Conservation (phyloP, 2,888 invertebrate species). For the Aspidiotus rigidus region DNA sequence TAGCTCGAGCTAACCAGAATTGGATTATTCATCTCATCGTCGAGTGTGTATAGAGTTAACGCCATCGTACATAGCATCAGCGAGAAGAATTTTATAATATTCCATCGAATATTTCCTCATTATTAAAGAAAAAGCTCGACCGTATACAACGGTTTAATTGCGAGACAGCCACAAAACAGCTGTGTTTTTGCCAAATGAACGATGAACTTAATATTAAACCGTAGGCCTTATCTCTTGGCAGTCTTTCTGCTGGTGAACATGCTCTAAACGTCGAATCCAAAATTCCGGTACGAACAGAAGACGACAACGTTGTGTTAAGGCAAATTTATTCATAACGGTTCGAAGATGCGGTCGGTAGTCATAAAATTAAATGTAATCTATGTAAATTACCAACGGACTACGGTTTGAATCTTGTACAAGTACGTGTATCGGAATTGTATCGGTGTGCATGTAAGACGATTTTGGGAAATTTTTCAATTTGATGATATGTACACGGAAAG, state of each 20-base stretch:
- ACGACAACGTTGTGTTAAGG: conserved; percentile 7
- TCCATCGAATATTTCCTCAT: conserved; percentile 8
- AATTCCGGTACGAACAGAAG: conserved; percentile 24
- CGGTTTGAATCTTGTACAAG: no score
- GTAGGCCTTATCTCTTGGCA: conserved; percentile 30
- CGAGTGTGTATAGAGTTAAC: no score
- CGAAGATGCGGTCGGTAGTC: conserved; percentile 22
- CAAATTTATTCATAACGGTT: conserved; percentile 30
- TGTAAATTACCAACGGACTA: background rate
- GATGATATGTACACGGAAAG: no score
- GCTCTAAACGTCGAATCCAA: conserved; percentile 29
- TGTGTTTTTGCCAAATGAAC: conserved; percentile 31
- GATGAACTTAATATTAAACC: conserved; percentile 19
- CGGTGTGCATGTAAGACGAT: no score
- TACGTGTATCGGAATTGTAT: no score
- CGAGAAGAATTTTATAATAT: conserved; percentile 10
- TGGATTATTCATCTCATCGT: no score
- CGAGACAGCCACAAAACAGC: conserved; percentile 25
- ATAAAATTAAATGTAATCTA: conserved; percentile 32
- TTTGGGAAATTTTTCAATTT: no score
- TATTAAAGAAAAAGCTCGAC: conserved; percentile 26
- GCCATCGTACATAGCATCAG: background rate
- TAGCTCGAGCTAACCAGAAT: no score
- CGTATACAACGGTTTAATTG: conserved; percentile 26
- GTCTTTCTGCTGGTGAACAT: conserved; percentile 30